Conservation (phyloP, 2,888 invertebrate species). For the Ecdyonurus torrentis region DNA sequence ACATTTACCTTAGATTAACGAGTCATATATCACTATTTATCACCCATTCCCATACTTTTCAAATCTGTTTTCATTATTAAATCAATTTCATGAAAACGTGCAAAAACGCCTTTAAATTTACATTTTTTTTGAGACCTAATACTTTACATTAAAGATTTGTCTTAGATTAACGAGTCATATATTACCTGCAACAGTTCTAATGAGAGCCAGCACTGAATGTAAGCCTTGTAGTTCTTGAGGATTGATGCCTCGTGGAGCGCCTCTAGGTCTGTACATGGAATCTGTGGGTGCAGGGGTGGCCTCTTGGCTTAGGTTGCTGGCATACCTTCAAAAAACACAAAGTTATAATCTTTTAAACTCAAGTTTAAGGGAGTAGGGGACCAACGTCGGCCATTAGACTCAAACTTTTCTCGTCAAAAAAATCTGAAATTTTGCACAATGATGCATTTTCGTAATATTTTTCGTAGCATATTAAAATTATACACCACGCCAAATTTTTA, state of each 20-base stretch:
- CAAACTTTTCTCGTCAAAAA: too few species aligned
- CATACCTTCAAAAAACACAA: conserved; percentile 29
- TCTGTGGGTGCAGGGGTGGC: conserved; percentile 38
- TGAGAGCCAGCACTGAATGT: conserved; percentile 59
- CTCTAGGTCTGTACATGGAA: conserved; percentile 39
- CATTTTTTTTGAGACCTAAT: background rate
- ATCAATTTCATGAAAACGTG: background rate
- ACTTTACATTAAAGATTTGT: background rate
- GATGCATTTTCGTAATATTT: too few species aligned
- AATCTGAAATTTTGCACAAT: too few species aligned
- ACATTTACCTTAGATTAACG: background rate
- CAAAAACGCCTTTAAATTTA: background rate
- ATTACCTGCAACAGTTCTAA: conserved; percentile 52
- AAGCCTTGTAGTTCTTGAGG: conserved; percentile 74
- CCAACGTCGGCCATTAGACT: too few species aligned
- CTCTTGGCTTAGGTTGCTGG: conserved; percentile 30
- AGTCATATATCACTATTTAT: too few species aligned
- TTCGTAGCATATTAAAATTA: too few species aligned
- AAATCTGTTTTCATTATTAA: background rate
- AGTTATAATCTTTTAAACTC: too few species aligned
- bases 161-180: background rate
- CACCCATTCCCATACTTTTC: too few species aligned
- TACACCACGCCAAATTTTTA: too few species aligned
- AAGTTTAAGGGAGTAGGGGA: too few species aligned
- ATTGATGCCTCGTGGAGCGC: conserved; percentile 43